Base-by-base conservation (phyloP, 2,797 vertebrate species). In the Spheniscus humboldti region DNA sequence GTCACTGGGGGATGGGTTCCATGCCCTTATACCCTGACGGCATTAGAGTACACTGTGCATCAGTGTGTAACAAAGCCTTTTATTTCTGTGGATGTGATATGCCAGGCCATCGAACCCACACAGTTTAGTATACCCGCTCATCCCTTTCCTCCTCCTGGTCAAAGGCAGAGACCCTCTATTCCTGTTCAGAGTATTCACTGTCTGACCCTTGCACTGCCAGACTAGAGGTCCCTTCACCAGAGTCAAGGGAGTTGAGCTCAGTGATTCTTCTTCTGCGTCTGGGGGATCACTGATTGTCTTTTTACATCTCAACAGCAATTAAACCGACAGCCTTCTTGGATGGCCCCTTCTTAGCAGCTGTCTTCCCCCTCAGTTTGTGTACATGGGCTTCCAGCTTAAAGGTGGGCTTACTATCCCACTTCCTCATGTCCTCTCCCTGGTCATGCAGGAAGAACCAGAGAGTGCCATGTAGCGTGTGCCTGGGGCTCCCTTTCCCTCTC, bases 401-500 rank as follows among this genome's bases (percentile, higher is more conserved):
- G 16, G 22, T 31, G 4, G 16, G 11, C 5, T 39, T 39, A 47
- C 10, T 16, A 30, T 56, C 14, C 35, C 45, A 15, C 4, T 69
- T 60, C 7, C 8, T 83, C 12, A 60, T 33, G 18, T 23, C 13
- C 7, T 71, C 19, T 11, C 11, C 13, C 5, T 56, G 20, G 18
- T 55, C 31, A 30, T 13, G 23, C 4, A 35, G n/a, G 14, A 83
- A 45, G 19, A 92, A 53, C 7, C 17, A 64, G 24, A 43, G 5
- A 35, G 3, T 5, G 3, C 7, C 18, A 71, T 23, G 30, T 17
- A 37, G 6, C 2, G 1, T 7, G 3, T 57, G 12, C 33, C n/a
- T 63, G 20, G 17, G 28, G 11, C 13, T 47, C 14, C 6, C 15
- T 39, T 81, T 73, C 17, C 20, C 9, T 45, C 24, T 79, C 5